These are phyloP conservation scores for Globicephala melas DNA, from an alignment of 2,113 vertebrate genomes.

Conservation along the genomic window DNA sequence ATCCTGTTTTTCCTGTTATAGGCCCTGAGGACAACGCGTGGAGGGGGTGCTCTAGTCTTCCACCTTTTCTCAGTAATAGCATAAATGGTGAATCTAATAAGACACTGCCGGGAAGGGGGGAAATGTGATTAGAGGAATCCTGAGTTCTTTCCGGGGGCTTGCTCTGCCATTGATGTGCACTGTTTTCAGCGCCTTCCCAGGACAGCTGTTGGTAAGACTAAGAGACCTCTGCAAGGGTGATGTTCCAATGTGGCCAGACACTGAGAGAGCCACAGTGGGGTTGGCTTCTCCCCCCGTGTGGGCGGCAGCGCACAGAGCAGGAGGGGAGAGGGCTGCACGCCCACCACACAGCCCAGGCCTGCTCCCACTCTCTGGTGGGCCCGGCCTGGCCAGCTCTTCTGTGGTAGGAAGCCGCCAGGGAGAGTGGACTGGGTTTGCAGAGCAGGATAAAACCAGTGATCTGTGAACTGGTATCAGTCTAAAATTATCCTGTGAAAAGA, in stretches of 20 bases:
- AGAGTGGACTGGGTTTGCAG: not conserved
- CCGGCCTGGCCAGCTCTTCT: not conserved
- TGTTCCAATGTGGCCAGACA: not conserved
- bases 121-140: not conserved
- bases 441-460: not conserved
- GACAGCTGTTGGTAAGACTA: not conserved
- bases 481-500: constrained; percentile 45
- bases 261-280: not conserved
- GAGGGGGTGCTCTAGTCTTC: not conserved
- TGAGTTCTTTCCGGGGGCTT: not conserved
- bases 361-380: accelerated
- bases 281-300: too few species aligned
- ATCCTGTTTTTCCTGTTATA: not conserved
- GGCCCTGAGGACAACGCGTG: not conserved
- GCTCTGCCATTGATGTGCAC: accelerated
- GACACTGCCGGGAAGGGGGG: not conserved
- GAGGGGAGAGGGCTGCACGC: not conserved
- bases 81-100: not conserved
- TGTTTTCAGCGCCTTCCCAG: not conserved
- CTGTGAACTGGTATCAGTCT: constrained; percentile 29
- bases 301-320: not conserved
- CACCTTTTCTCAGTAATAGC: not conserved
- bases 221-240: not conserved
- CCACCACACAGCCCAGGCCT: not conserved
- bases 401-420: not conserved